phyloP scores from a whole-genome alignment of 2,797 vertebrate genomes.

The Gila robusta region DNA sequence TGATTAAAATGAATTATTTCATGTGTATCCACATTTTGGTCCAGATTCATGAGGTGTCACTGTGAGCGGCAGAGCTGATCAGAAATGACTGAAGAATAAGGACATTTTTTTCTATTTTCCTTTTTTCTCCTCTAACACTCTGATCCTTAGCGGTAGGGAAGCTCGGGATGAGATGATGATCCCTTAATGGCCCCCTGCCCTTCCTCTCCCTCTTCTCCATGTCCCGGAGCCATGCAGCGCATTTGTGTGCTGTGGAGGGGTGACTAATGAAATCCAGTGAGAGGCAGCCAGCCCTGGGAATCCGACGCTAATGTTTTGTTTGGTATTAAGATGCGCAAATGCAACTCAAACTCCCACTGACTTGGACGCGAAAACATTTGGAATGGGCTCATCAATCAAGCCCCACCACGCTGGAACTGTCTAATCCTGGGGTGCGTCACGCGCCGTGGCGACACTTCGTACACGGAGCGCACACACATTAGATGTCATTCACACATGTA shows the following conservation, averaged over 20 bases:
- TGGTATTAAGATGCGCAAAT: slow-evolving; percentile 80
- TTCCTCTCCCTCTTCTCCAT: slow-evolving; percentile 52
- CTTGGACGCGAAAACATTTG: slow-evolving; percentile 81
- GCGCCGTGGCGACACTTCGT: slow-evolving; percentile 55
- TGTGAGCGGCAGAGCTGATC: slow-evolving; percentile 27
- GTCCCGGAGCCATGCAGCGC: slow-evolving; percentile 68
- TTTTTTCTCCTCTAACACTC: slow-evolving; percentile 10
- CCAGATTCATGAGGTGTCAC: slow-evolving; percentile 3
- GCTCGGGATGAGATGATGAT: slow-evolving; percentile 63
- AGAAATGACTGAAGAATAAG: slow-evolving; percentile 25
- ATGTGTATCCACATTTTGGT: slow-evolving; percentile 17
- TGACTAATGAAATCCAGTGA: slow-evolving; percentile 78
- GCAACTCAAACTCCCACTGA: slow-evolving; percentile 84
- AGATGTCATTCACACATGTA: slow-evolving; percentile 48
- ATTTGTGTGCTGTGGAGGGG: slow-evolving; percentile 67
- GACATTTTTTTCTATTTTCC: slow-evolving; percentile 8
- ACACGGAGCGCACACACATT: slow-evolving; percentile 42
- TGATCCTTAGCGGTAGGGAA: slow-evolving; percentile 56
- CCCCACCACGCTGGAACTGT: slow-evolving; percentile 76
- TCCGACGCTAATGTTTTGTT: slow-evolving; percentile 77
- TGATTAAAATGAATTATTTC: background rate
- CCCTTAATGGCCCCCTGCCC: slow-evolving; percentile 65
- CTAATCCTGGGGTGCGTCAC: slow-evolving; percentile 71
- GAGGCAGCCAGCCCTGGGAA: slow-evolving; percentile 71
- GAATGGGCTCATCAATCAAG: slow-evolving; percentile 83